Conservation (phyloP, 1,140 invertebrate species). For the Heterodera schachtii region DNA sequence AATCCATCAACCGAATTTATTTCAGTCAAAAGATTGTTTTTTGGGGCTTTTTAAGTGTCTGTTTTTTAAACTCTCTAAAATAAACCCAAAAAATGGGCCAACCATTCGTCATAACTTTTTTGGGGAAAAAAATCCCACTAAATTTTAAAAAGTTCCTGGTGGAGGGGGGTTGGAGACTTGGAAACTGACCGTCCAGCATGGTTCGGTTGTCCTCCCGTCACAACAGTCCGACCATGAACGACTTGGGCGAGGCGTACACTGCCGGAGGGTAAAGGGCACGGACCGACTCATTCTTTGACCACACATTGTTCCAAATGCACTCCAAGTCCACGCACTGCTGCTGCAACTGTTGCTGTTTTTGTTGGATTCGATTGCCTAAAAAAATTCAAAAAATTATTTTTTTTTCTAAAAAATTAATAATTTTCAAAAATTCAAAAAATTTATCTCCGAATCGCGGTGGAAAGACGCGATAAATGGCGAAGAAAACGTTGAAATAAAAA, state of each 20-base stretch:
- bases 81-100: too few species aligned
- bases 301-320: background rate
- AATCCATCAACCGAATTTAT: too few species aligned
- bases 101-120: too few species aligned
- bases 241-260: background rate
- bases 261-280: background rate
- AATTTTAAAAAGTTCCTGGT: too few species aligned
- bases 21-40: too few species aligned
- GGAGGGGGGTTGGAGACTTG: too few species aligned
- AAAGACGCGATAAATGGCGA: conserved; percentile 89
- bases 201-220: conserved; percentile 12
- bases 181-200: conserved; percentile 4
- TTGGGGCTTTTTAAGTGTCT: too few species aligned
- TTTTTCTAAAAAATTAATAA: too few species aligned
- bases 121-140: too few species aligned
- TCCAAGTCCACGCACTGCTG: background rate
- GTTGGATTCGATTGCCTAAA: background rate
- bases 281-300: background rate
- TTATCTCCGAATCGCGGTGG: conserved; percentile 75
- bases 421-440: too few species aligned
- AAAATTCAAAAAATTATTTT: background rate
- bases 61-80: too few species aligned
- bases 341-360: background rate
- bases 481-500: conserved; percentile 86
- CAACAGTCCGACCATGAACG: conserved; percentile 22